Evolutionary conservation across 2,888 invertebrate genomes (phyloP).

Genomic region (Corbicula japonica): DNA sequence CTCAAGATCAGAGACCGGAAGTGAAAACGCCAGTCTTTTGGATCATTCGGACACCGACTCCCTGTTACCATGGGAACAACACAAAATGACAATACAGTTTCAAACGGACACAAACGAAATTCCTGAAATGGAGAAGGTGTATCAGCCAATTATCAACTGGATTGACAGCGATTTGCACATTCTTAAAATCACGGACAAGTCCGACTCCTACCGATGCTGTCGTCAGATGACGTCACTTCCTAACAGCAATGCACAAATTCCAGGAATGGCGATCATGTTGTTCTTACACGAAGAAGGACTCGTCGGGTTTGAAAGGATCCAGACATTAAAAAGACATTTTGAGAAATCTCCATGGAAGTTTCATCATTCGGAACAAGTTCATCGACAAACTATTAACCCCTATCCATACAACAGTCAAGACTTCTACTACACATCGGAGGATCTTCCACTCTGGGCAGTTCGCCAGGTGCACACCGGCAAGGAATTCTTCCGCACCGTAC

Average conservation of each 20-base stretch:
- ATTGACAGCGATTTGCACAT: constrained; percentile 78
- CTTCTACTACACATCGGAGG: constrained; percentile 78
- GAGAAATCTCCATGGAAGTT: constrained; percentile 80
- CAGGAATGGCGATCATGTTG: constrained; percentile 76
- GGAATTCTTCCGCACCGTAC: constrained; percentile 79
- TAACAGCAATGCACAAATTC: constrained; percentile 58
- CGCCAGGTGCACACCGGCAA: constrained; percentile 83
- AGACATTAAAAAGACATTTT: constrained; percentile 73
- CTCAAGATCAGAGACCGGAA: constrained; percentile 73
- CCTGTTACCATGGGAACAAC: constrained; percentile 72
- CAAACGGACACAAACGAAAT: constrained; percentile 75
- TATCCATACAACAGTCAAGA: constrained; percentile 80
- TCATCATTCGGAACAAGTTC: constrained; percentile 80
- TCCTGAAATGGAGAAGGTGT: constrained; percentile 73
- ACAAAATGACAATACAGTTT: constrained; percentile 73
- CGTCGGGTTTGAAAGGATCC: constrained; percentile 73
- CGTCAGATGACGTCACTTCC: constrained; percentile 52
- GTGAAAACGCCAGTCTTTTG: constrained; percentile 72
- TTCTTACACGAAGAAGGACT: constrained; percentile 78
- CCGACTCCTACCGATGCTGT: constrained; percentile 39
- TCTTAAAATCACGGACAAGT: constrained; percentile 74
- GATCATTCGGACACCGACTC: constrained; percentile 74
- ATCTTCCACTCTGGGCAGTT: constrained; percentile 82
- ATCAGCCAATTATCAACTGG: constrained; percentile 75
- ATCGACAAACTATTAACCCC: constrained; percentile 73